Evolutionary conservation across 2,888 invertebrate species (phyloP), one percentile per base, ranked within the genome.

Genomic region (Drosophila kambysellisi): DNA sequence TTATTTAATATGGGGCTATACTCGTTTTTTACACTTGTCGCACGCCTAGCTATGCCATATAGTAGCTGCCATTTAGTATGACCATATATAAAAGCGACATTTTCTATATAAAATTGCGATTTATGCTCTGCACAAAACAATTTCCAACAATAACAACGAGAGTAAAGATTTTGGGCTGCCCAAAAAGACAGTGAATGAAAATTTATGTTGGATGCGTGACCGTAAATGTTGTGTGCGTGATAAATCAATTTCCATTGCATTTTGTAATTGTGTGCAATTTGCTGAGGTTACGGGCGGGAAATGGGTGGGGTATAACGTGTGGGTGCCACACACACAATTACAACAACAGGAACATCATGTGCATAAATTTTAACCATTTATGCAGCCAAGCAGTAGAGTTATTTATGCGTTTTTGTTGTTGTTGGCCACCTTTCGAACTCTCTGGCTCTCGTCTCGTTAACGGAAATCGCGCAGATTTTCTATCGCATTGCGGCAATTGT

Each of bases 161-260:
- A 70, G 58, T 57, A 70, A 65, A 56, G 52, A 60, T 70, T 77
- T 70, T 54, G 54, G 69, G 66, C 80, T 70, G 59, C 71, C 83
- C 73, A 83, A 88, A 82, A 83, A 76, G 86, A 80, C 78, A 86
- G 86, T 79, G 82, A 86, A 87, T 88, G 86, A 79, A 86, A 87
- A 87, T 87, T 88, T 87, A 87, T 87, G 83, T 83, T 69, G 82
- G 73, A 83, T 83, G 82, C 88, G 79, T 87, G 87, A 87, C 87
- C 87, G 84, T 82, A 87, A 83, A 87, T 86, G 86, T 81, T 84
- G 82, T 82, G 77, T 84, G 86, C 76, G 87, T 88, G 88, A 87
- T 87, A 87, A 87, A 87, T 87, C 87, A 87, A 87, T 87, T 87
- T 86, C 79, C 86, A 86, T 85, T 87, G 84, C 87, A 87, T 86